Conservation (phyloP, 2,888 invertebrate species). For the Heliconius aoede region DNA sequence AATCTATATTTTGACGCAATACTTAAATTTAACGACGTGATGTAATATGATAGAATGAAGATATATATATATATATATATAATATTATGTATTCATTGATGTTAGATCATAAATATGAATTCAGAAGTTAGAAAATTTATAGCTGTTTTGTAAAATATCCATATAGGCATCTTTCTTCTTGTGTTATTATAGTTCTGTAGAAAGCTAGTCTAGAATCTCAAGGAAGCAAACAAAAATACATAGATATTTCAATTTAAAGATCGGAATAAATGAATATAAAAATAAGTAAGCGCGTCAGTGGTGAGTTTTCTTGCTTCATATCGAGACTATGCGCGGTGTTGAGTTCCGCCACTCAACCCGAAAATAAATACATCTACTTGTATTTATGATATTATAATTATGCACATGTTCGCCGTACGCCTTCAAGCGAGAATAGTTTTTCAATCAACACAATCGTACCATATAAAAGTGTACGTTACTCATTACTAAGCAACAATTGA, state of each 20-base stretch:
- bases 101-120: slow-evolving; percentile 9
- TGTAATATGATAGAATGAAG: slow-evolving; percentile 15
- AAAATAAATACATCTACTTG: neutral
- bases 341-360: neutral
- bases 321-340: neutral
- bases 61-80: no score
- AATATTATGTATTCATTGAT: slow-evolving; percentile 36
- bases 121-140: slow-evolving; percentile 1
- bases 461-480: slow-evolving; percentile 36
- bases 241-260: no score
- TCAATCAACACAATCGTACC: neutral
- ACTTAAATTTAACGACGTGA: slow-evolving; percentile 25
- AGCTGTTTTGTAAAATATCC: slow-evolving; percentile 7
- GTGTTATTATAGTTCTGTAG: neutral
- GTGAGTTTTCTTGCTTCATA: neutral
- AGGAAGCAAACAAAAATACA: no score
- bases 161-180: slow-evolving; percentile 14
- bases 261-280: neutral
- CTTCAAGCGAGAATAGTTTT: neutral
- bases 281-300: neutral
- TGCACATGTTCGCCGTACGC: neutral
- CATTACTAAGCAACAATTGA: slow-evolving; percentile 49
- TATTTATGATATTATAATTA: neutral
- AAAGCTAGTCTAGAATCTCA: neutral
- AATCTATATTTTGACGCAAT: slow-evolving; percentile 39